Conservation (phyloP, 2,113 vertebrate genomes). For the Hippocampus barbouri region DNA sequence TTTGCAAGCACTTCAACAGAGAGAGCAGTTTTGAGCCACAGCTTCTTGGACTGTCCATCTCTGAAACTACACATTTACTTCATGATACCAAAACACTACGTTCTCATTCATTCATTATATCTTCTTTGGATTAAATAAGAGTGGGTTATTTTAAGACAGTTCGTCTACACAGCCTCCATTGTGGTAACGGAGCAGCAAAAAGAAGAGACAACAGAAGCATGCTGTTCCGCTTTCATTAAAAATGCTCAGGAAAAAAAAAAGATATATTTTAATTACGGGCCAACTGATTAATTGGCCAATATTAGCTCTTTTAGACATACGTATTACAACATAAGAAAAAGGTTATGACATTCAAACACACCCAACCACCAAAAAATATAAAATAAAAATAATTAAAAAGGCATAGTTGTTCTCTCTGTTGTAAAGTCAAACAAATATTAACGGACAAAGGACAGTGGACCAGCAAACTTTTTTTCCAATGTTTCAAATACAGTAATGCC, state of each 20-base stretch:
- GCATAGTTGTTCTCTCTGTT: too few relatives aligned
- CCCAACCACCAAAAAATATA: too few relatives aligned
- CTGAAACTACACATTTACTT: background rate
- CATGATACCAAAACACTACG: background rate
- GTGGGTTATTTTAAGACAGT: background rate
- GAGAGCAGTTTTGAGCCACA: slow-evolving; percentile 38
- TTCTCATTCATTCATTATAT: background rate
- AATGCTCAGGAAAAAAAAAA: slow-evolving; percentile 39
- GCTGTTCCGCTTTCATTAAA: slow-evolving; percentile 63
- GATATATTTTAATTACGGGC: background rate
- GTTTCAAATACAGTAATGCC: too few relatives aligned
- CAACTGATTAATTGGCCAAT: too few relatives aligned
- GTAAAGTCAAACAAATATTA: too few relatives aligned
- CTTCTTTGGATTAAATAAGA: background rate
- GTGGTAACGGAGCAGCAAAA: slow-evolving; percentile 14
- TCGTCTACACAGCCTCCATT: slow-evolving; percentile 10
- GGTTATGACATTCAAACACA: too few relatives aligned
- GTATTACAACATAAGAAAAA: too few relatives aligned
- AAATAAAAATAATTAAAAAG: too few relatives aligned
- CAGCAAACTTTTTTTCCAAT: too few relatives aligned
- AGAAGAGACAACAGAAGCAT: slow-evolving; percentile 9
- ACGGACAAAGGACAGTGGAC: too few relatives aligned
- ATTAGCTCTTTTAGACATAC: too few relatives aligned
- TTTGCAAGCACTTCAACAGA: slow-evolving; percentile 59
- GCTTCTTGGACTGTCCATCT: slow-evolving; percentile 8